Conservation (phyloP, 2,797 vertebrate species). For the Coracias cyanogaster region DNA sequence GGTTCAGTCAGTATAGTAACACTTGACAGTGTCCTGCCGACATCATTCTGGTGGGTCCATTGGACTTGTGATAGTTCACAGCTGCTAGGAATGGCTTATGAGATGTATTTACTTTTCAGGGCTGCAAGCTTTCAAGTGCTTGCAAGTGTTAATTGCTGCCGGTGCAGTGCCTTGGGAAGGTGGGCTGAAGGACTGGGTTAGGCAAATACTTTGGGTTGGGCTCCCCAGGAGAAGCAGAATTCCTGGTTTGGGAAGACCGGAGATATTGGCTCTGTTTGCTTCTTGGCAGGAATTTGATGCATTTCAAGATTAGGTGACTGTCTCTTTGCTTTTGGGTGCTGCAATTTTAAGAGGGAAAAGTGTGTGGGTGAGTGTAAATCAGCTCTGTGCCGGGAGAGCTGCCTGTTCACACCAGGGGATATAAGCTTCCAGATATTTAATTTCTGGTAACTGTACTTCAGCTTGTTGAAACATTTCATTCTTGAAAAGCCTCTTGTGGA, state of each 20-base stretch:
- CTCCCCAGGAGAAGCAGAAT: not conserved
- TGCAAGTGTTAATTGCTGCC: not conserved
- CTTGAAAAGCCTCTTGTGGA: slow-evolving; percentile 24
- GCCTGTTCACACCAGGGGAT: not conserved
- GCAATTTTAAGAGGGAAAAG: not conserved
- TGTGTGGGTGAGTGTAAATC: slow-evolving; percentile 5
- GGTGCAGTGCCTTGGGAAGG: not conserved
- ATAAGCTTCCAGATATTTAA: slow-evolving; percentile 32
- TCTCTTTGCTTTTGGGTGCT: not conserved
- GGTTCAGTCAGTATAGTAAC: not conserved
- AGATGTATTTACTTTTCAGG: not conserved
- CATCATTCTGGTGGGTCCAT: rapidly evolving
- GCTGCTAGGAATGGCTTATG: not conserved
- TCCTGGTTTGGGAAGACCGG: not conserved
- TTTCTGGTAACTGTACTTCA: slow-evolving; percentile 37
- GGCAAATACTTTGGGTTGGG: not conserved
- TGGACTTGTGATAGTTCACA: rapidly evolving
- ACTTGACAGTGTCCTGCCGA: not conserved
- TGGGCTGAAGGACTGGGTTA: not conserved
- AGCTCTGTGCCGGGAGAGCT: not conserved
- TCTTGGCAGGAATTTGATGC: not conserved
- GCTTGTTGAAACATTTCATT: not conserved
- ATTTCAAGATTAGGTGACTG: not conserved
- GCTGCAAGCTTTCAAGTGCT: not conserved
- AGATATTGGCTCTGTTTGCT: not conserved